Conservation (phyloP, 2,888 invertebrate genomes). For the Caenorhabditis sp. region DNA sequence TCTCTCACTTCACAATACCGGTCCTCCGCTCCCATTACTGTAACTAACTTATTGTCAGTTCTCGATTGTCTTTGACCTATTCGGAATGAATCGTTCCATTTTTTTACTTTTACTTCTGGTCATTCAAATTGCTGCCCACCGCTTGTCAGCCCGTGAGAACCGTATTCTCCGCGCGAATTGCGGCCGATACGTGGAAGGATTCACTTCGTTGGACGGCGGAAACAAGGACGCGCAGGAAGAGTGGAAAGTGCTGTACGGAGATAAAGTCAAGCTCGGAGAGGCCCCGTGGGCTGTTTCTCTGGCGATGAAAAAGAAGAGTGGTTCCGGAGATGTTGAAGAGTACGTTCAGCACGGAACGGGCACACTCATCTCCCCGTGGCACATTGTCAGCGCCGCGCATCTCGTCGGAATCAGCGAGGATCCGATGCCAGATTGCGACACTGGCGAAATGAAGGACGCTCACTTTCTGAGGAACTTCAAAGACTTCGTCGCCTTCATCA, state of each 20-base stretch:
- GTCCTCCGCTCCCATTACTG: background rate
- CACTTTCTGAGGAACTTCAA: slow-evolving; percentile 32
- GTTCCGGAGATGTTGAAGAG: background rate
- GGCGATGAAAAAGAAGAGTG: slow-evolving; percentile 15
- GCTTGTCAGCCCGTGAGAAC: slow-evolving; percentile 16
- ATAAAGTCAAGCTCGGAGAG: slow-evolving; percentile 14
- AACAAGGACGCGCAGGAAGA: slow-evolving; percentile 2
- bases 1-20: background rate
- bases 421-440: slow-evolving; percentile 32
- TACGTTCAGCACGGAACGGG: slow-evolving; percentile 46
- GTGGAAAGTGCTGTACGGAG: slow-evolving; percentile 44
- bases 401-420: slow-evolving; percentile 36
- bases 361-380: slow-evolving; percentile 48
- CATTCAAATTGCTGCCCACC: background rate
- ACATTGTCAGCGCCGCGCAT: slow-evolving; percentile 52
- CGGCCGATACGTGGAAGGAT: slow-evolving; percentile 48
- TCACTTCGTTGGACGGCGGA: background rate
- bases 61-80: background rate
- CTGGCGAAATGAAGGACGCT: slow-evolving; percentile 32
- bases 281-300: slow-evolving; percentile 53
- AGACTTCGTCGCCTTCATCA: slow-evolving; percentile 38
- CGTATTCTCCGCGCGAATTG: slow-evolving; percentile 35
- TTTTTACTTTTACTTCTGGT: background rate
- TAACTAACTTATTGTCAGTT: background rate
- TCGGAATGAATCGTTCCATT: slow-evolving; percentile 3